Evolutionary conservation across 1,140 invertebrate species (phyloP).

Genomic region (Pseudomyrmex concolor): DNA sequence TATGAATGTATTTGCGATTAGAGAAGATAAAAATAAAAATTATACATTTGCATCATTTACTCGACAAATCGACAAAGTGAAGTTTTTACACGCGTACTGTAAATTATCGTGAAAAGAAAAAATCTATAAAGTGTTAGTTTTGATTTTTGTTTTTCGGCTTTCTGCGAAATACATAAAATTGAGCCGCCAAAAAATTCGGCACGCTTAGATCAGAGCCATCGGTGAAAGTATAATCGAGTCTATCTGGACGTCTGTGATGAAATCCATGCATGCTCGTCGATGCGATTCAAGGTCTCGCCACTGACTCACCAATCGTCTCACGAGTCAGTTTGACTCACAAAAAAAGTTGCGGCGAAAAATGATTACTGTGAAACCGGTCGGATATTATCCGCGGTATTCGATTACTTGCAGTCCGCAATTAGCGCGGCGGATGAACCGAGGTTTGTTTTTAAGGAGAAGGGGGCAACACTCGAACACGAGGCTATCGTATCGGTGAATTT

Average conservation of each 20-base stretch:
- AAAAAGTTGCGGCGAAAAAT: slow-evolving; percentile 27
- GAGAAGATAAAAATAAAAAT: no score
- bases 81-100: no score
- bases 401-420: slow-evolving; percentile 23
- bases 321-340: slow-evolving; percentile 29
- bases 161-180: background rate
- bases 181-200: background rate
- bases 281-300: slow-evolving; percentile 37
- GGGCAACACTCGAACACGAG: background rate
- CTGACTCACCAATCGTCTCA: slow-evolving; percentile 46
- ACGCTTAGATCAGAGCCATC: background rate
- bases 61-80: no score
- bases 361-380: slow-evolving; percentile 41
- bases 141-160: background rate
- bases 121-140: background rate
- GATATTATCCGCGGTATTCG: slow-evolving; percentile 4
- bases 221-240: slow-evolving; percentile 30
- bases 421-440: background rate
- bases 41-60: no score
- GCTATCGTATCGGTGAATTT: slow-evolving; percentile 12
- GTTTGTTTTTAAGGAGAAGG: background rate
- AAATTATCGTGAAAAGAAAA: no score
- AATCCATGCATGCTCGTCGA: background rate
- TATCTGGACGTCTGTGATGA: background rate
- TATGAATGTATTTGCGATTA: no score